These are phyloP conservation scores for Megalops atlanticus DNA, from an alignment of 2,113 vertebrate species.

Conservation along the genomic window DNA sequence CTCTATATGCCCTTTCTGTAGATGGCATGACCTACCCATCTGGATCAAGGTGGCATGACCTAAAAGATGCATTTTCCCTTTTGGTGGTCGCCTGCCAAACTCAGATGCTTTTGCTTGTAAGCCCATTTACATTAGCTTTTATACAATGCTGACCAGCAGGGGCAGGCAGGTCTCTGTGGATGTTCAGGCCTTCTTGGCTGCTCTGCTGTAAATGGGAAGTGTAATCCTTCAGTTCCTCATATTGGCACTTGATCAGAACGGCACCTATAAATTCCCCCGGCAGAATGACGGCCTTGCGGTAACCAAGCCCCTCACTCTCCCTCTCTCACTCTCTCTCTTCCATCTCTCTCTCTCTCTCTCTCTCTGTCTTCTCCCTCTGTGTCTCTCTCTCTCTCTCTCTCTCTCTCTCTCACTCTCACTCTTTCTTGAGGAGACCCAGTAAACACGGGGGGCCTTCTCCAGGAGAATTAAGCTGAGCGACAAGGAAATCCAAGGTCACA, in stretches of 20 bases:
- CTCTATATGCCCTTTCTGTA: too few species aligned
- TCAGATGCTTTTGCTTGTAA: not conserved
- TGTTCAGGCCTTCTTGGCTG: not conserved
- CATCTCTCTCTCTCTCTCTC: too few species aligned
- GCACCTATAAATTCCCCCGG: slow-evolving; percentile 11
- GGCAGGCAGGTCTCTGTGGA: not conserved
- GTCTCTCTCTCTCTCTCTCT: too few species aligned
- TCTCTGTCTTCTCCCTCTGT: too few species aligned
- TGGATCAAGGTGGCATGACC: too few species aligned
- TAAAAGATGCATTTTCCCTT: too few species aligned
- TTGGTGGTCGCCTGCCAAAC: not conserved
- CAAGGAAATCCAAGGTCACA: slow-evolving; percentile 29
- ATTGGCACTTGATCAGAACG: slow-evolving; percentile 31
- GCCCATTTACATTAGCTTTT: not conserved
- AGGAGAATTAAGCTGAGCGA: slow-evolving; percentile 24
- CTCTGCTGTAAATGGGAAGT: slow-evolving; percentile 12
- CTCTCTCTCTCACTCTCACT: too few species aligned
- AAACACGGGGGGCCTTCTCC: slow-evolving; percentile 28
- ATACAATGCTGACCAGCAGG: not conserved
- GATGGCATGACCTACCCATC: too few species aligned
- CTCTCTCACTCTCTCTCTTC: too few species aligned
- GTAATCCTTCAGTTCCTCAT: slow-evolving; percentile 22
- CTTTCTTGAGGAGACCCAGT: not conserved
- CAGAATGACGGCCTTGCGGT: too few species aligned
- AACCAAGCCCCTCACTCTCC: too few species aligned